A percentile compares a stretch with the other conserved stretches of the same genome.
Evolutionary conservation across 2,113 vertebrate genomes (phyloP).

Genomic region (Leptodactylus fuscus): DNA sequence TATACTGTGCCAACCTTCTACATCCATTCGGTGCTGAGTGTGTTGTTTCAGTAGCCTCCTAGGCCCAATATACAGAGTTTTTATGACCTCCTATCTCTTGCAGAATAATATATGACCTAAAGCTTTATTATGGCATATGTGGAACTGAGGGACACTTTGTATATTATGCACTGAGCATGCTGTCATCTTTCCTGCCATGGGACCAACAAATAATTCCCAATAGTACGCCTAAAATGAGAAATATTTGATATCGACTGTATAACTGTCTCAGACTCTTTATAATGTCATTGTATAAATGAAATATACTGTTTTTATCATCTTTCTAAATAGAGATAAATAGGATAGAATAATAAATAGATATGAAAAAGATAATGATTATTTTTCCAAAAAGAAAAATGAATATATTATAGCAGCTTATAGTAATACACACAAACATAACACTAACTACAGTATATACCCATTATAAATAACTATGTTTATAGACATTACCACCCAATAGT

Average conservation of each 20-base stretch:
- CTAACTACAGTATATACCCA: no score
- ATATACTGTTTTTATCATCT: neutral
- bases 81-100: neutral
- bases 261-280: neutral
- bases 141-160: neutral
- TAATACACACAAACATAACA: no score
- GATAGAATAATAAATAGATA: neutral
- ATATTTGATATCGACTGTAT: neutral
- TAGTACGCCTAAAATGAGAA: neutral
- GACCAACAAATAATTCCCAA: neutral
- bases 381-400: no score
- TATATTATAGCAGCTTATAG: no score
- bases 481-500: no score
- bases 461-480: no score
- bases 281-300: neutral
- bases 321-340: neutral
- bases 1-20: neutral
- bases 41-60: slow-evolving; percentile 7
- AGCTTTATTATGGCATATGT: neutral
- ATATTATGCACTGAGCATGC: neutral
- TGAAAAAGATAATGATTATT: no score
- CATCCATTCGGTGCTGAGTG: neutral
- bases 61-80: neutral
- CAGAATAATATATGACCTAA: slow-evolving; percentile 12
- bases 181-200: neutral